Conservation (phyloP, 2,113 vertebrate genomes). For the Nyctibius bracteatus region DNA sequence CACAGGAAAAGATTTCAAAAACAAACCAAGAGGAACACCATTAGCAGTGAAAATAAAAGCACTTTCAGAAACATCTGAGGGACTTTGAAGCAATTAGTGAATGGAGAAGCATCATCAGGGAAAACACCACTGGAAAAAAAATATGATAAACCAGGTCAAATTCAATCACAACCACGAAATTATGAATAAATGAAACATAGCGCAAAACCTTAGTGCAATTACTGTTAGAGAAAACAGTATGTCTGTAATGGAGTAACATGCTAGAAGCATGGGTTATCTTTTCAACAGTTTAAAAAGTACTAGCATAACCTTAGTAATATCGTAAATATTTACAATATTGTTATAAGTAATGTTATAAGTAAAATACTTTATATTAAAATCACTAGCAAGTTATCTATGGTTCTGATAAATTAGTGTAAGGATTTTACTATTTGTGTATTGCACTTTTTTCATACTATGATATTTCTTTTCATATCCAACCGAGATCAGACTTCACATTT, state of each 20-base stretch:
- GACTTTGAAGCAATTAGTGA: slow-evolving; percentile 25
- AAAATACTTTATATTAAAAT: background rate
- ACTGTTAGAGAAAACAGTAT: background rate
- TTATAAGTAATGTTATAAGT: background rate
- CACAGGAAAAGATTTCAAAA: slow-evolving; percentile 20
- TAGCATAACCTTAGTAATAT: background rate
- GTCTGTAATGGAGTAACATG: background rate
- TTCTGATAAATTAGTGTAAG: background rate
- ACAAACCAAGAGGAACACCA: slow-evolving; percentile 14
- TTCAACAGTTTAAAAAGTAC: background rate
- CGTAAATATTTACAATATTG: background rate
- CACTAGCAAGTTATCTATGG: background rate
- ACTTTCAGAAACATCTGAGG: slow-evolving; percentile 12
- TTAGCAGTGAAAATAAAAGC: slow-evolving; percentile 32
- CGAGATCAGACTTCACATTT: background rate
- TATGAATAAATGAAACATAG: background rate
- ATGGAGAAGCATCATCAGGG: background rate
- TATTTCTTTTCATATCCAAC: background rate
- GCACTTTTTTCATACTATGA: background rate
- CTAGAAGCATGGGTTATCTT: background rate
- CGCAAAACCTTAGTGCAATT: background rate
- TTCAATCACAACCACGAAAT: background rate
- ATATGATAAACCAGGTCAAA: background rate
- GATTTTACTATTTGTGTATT: background rate
- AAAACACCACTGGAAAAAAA: background rate